Base-by-base conservation (phyloP, 2,113 vertebrate genomes). In the Zeus faber region DNA sequence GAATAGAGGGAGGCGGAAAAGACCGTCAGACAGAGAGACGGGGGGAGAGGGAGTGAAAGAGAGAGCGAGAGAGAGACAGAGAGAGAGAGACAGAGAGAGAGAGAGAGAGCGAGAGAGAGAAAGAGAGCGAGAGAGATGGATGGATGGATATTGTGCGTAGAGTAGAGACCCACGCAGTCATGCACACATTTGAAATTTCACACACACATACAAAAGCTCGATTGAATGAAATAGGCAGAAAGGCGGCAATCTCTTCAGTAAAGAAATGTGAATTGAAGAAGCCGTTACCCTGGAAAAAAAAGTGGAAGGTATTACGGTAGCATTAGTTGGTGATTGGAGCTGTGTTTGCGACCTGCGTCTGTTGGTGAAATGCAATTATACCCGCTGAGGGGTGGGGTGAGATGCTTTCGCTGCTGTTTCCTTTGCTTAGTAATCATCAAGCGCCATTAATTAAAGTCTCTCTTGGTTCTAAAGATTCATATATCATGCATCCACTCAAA, bases 401-500 rank as follows among this genome's bases (percentile, higher is more conserved):
- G 54, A 41, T 9, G 47, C 64, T 82, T 79, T 73, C 75, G 71
- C 56, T 69, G 71, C 62, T 49, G 66, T 88, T 79, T 87, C 65
- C 65, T 79, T 72, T 65, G 69, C 75, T 68, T 24, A 67, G 70
- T 79, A 66, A 81, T 86, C 62, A 68, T 69, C 66, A 63, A 61
- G 54, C 61, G 23, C 55, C 70, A 69, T 83, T 86, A 84, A 86
- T 85, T 87, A 84, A 80, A 80, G 62, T 63, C 26, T 29, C 50
- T 56, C 66, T 73, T 62, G 58, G 58, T 65, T 66, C 47, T 63
- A 63, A 72, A 58, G 58, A 69, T 73, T 67, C 74, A 77, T 62
- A 66, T n/a, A n/a, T n/a, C n/a, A n/a, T n/a, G n/a, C 48, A 71
- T 62, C 60, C 6, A 1, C 4, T 0, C 11, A 0, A n/a, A 4